Percentiles rank a stretch among this genome's conserved stretches.
Evolutionary conservation across 2,113 vertebrate genomes (phyloP).

Genomic region (Ceuthmochares aereus): DNA sequence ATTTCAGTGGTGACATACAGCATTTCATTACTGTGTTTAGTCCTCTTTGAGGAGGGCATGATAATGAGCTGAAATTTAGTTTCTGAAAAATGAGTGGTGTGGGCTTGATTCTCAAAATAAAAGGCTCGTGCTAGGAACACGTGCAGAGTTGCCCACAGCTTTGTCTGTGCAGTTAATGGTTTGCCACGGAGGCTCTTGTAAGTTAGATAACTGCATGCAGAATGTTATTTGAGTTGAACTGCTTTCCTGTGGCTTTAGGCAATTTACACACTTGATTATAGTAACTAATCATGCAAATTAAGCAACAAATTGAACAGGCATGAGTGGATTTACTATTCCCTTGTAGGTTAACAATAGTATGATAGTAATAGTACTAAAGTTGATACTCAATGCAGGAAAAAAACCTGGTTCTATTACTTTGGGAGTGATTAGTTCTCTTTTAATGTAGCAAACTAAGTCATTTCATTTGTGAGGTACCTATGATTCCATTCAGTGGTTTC

Average conservation of each 20-base stretch:
- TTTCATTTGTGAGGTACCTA: constrained; percentile 9
- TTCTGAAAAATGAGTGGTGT: not conserved
- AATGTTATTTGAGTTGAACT: not conserved
- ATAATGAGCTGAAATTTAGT: not conserved
- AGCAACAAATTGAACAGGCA: not conserved
- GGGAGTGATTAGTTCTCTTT: constrained; percentile 19
- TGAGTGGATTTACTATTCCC: not conserved
- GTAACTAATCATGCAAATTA: not conserved
- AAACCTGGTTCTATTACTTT: not conserved
- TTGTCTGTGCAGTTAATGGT: not conserved
- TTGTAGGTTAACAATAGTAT: not conserved
- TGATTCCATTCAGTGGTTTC: constrained; percentile 8
- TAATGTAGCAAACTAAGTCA: not conserved
- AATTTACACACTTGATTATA: not conserved
- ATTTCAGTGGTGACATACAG: not conserved
- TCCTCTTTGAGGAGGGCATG: not conserved
- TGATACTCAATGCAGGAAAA: not conserved
- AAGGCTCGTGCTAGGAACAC: accelerated
- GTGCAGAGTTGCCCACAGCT: not conserved
- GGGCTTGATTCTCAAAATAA: not conserved
- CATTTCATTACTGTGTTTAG: not conserved
- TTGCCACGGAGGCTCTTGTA: not conserved
- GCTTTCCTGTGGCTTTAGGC: not conserved
- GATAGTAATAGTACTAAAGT: not conserved
- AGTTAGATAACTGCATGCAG: not conserved